Conservation (phyloP, 2,797 vertebrate genomes). For the Lithobates pipiens region DNA sequence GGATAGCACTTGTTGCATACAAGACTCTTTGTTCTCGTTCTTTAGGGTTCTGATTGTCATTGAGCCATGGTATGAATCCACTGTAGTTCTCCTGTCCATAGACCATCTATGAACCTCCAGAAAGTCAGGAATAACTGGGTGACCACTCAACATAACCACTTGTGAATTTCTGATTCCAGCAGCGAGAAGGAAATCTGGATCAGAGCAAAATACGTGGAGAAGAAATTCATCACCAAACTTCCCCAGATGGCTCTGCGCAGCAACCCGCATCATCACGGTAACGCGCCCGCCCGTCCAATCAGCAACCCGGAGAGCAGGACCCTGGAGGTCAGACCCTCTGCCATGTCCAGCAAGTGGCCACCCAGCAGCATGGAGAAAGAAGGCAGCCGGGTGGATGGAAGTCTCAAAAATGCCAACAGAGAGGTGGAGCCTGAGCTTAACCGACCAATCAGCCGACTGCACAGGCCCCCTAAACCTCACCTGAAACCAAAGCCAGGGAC, state of each 20-base stretch:
- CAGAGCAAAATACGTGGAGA: constrained; percentile 91
- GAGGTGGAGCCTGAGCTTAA: constrained; percentile 66
- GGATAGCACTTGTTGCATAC: too few species aligned
- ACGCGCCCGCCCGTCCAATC: constrained; percentile 71
- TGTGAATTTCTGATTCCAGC: constrained; percentile 34
- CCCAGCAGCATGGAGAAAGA: constrained; percentile 61
- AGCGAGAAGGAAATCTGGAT: constrained; percentile 91
- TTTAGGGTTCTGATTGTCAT: too few species aligned
- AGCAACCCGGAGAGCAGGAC: constrained; percentile 52
- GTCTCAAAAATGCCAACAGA: background rate
- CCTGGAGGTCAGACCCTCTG: constrained; percentile 62
- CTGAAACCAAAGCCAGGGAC: constrained; percentile 80
- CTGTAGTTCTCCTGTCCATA: too few species aligned
- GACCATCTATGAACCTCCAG: too few species aligned
- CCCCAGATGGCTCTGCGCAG: constrained; percentile 77
- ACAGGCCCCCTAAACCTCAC: constrained; percentile 66
- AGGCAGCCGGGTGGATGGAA: constrained; percentile 64
- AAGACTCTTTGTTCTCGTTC: too few species aligned
- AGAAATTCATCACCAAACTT: constrained; percentile 92
- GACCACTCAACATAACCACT: background rate
- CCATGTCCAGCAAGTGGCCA: constrained; percentile 68
- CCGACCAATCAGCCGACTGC: constrained; percentile 65
- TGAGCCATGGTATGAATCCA: too few species aligned
- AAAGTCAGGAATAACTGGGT: too few species aligned
- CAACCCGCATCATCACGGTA: constrained; percentile 69